Percentiles rank a stretch among this genome's conserved stretches.
Conservation (phyloP, 2,888 invertebrate genomes). For the Resseliella maxima region DNA sequence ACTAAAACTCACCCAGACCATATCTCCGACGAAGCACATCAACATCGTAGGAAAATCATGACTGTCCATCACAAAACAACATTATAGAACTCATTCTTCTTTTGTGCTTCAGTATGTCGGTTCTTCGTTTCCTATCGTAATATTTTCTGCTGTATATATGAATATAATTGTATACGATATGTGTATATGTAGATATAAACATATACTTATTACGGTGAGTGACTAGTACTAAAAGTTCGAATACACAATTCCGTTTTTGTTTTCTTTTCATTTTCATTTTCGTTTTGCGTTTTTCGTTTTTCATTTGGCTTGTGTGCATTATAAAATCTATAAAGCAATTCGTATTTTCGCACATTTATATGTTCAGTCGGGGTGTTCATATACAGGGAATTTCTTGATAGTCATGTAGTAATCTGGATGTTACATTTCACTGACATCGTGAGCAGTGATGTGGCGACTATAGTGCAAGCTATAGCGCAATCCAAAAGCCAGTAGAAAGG, state of each 20-base stretch:
- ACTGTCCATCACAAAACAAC: conserved; percentile 45
- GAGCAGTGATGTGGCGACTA: conserved; percentile 40
- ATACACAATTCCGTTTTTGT: conserved; percentile 34
- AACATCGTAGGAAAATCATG: conserved; percentile 42
- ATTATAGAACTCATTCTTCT: conserved; percentile 16
- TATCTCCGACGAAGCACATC: conserved; percentile 11
- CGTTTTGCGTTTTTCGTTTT: neutral
- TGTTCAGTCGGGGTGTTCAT: neutral
- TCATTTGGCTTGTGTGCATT: conserved; percentile 41
- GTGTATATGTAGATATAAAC: neutral
- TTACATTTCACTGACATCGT: conserved; percentile 51
- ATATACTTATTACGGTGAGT: conserved; percentile 52
- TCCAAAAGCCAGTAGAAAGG: neutral
- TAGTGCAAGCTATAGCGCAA: neutral
- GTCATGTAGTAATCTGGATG: conserved; percentile 55
- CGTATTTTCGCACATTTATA: conserved; percentile 33
- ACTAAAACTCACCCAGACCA: neutral
- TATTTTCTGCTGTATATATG: neutral
- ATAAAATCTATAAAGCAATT: conserved; percentile 49
- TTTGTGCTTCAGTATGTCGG: neutral
- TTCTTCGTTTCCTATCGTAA: neutral
- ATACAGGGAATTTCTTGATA: conserved; percentile 53
- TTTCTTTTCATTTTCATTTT: conserved; percentile 30
- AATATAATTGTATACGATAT: neutral
- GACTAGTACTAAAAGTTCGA: conserved; percentile 51